Base-by-base conservation (phyloP, 2,888 invertebrate species). In the Marronus borbonicus region DNA sequence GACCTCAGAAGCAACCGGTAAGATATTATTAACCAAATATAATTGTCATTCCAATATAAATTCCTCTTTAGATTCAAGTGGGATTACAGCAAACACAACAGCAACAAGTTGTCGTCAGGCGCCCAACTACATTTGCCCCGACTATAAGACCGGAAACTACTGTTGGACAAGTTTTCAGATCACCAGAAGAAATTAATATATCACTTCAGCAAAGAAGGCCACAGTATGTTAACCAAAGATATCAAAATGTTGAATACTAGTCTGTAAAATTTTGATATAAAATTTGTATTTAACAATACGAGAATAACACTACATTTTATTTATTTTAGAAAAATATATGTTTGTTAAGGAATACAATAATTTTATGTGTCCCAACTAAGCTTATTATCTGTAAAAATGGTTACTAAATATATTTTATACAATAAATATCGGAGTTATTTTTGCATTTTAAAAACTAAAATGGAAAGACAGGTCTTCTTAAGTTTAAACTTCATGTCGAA, bases 111-210 rank as follows among this genome's bases (percentile, higher is more conserved):
- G 86, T 87, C 85, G 86, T 84, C 81, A 82, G 83, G 82, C 86
- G 86, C 76, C 80, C 85, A 80, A 77, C 82, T 62, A 79, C 84
- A 81, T 87, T 88, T 76, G 85, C 87, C 24, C 88, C 88, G 44
- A 86, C 90, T 84, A 87, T 84, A 84, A 87, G 83, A 85, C 90
- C 90, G 81, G 90, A 90, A 80, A 89, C 90, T 66, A 88, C 89
- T 44, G 87, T 90, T 44, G 91, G 92, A 81, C 95, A 96, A 86
- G 95, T 95, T 65, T 96, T 95, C 89, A 93, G 95, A 84, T 93
- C 95, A 58, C 95, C 96, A 3, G 96, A 96, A 87, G 96, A 96
- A 86, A 95, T 96, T 70, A 96, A 96, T 87, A 96, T 96, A 83
- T 95, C 96, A 3, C 90, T 96, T 72, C 94, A 93, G 80, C 96